phyloP scores from a whole-genome alignment of 2,797 vertebrate species.

The Odontamblyopus rebecca region DNA sequence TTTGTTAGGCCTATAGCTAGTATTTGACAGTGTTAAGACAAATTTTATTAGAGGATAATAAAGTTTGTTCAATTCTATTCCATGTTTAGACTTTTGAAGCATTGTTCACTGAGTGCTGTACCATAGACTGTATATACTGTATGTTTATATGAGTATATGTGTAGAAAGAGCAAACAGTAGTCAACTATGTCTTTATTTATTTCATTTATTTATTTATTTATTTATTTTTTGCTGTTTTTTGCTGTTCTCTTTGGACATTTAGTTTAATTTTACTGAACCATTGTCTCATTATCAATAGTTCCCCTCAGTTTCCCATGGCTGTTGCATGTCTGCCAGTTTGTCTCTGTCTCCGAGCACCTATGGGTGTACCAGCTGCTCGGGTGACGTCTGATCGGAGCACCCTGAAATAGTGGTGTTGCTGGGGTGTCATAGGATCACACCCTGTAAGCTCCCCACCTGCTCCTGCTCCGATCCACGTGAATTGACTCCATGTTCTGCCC shows the following conservation, averaged over 20 bases:
- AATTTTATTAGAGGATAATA: too few relatives aligned
- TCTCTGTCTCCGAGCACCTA: constrained; percentile 10
- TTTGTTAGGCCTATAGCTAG: too few relatives aligned
- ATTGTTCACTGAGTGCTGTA: too few relatives aligned
- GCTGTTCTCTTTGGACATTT: not conserved
- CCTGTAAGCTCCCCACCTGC: constrained; percentile 64
- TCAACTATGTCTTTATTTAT: too few relatives aligned
- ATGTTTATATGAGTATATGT: too few relatives aligned
- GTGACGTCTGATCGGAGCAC: constrained; percentile 50
- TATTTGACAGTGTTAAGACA: too few relatives aligned
- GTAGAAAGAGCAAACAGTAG: too few relatives aligned
- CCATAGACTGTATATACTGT: too few relatives aligned
- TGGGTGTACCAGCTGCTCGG: constrained; percentile 55
- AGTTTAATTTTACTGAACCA: not conserved
- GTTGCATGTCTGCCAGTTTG: not conserved
- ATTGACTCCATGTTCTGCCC: constrained; percentile 32
- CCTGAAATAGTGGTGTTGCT: constrained; percentile 72
- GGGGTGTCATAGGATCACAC: constrained; percentile 75
- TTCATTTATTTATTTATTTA: too few relatives aligned
- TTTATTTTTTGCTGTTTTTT: not conserved
- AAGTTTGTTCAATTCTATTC: too few relatives aligned
- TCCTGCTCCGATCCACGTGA: constrained; percentile 32
- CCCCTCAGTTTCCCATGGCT: constrained; percentile 5
- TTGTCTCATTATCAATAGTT: not conserved
- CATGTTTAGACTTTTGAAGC: too few relatives aligned